Base-by-base conservation (phyloP, 2,797 vertebrate species). In the Enteromius mattozi region DNA sequence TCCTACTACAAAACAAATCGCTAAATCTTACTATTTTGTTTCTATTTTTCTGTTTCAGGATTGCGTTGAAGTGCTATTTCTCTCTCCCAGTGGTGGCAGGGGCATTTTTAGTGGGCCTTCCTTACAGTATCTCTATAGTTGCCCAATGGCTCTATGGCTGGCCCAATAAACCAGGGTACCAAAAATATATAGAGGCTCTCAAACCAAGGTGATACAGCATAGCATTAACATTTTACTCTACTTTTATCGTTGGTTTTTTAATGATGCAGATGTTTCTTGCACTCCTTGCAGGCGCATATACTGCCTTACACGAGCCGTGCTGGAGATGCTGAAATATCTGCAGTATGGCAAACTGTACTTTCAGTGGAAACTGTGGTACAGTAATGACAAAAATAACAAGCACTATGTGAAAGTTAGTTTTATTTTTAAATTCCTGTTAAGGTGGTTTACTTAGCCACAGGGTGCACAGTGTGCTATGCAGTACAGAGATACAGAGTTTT, bases 121-220 rank as follows among this genome's bases (percentile, higher is more conserved):
- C 92, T 0, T 95, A 94, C 86, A 91, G 92, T 65, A 84, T 95
- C 84, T 94, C 93, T 70, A 68, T 95, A 2, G 85, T 90, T 49
- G 89, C 81, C 42, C 95, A 96, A 88, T 94, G 92, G 91, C 40
- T 95, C 59, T 93, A 93, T 40, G 94, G 94, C 51, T 96, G 93
- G 94, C 94, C 95, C 35, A 89, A 90, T 80, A 94, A 94, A 71
- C 93, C 93, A 14, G 95, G 94, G 27, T 94, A 92, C 30, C 91
- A 91, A 85, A 96, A 96, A 87, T 94, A 95, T 84, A 88, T 89
- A 12, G 94, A 96, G 87, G 95, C 94, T 40, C 86, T 95, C 16
- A 95, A 92, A 88, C 94, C 94, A 87, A 91, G 94, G 94, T 95
- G 87, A 88, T 37, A 54, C 3, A 69, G n/a, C 27, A 51, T 37